phyloP scores from a whole-genome alignment of 2,113 vertebrate species.

The Scopus umbretta region DNA sequence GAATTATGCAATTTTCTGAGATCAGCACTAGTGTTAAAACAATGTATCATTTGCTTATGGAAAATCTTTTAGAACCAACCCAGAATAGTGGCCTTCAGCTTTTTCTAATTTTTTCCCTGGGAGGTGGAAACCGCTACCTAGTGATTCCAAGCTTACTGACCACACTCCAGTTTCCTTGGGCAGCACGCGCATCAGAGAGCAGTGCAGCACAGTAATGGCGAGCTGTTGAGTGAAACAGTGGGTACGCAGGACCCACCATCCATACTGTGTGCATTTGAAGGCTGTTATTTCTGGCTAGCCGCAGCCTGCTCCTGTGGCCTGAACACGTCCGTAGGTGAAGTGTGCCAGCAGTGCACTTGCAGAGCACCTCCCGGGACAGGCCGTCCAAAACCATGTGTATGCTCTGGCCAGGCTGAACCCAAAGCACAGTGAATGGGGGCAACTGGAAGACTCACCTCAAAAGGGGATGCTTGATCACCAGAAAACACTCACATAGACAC shows the following conservation, averaged over 20 bases:
- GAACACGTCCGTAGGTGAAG: rapidly evolving
- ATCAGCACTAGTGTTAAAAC: neutral
- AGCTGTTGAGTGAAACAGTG: neutral
- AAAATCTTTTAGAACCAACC: neutral
- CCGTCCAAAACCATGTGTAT: neutral
- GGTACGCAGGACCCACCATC: neutral
- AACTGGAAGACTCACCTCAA: neutral
- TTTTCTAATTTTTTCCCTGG: neutral
- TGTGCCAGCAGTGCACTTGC: neutral
- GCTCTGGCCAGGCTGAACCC: neutral
- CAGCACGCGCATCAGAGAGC: neutral
- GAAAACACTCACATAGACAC: neutral
- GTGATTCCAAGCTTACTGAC: neutral
- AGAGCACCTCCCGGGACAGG: neutral
- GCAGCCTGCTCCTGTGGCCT: neutral
- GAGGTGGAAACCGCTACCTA: neutral
- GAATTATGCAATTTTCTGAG: neutral
- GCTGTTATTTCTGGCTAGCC: neutral
- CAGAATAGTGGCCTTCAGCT: neutral
- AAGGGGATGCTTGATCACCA: neutral
- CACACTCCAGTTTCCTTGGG: neutral
- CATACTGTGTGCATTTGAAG: neutral
- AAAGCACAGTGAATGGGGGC: neutral
- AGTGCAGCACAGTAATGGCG: neutral
- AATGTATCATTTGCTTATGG: neutral